A percentile compares a stretch with the other conserved stretches of the same genome.
Conservation (phyloP, 23 tunicate species). For the Botrylloides violaceus region DNA sequence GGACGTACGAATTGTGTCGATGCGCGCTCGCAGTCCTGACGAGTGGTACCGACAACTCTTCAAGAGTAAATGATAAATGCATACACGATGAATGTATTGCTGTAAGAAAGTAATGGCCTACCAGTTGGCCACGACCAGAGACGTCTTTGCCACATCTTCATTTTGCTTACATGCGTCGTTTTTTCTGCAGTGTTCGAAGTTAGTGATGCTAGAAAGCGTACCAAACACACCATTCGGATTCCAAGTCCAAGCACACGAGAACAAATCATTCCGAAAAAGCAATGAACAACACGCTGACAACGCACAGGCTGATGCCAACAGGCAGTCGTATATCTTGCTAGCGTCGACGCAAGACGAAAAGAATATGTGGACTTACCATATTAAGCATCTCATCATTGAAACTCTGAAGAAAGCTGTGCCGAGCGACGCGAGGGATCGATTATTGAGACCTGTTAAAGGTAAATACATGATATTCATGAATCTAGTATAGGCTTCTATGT, state of each 20-base stretch:
- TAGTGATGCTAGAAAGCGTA: constrained; percentile 54
- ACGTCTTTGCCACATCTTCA: too few relatives aligned
- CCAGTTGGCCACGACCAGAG: too few relatives aligned
- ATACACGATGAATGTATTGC: too few relatives aligned
- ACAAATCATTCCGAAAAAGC: neutral
- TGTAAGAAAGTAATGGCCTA: too few relatives aligned
- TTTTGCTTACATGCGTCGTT: too few relatives aligned
- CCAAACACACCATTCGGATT: constrained; percentile 53
- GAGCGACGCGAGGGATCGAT: constrained; percentile 30
- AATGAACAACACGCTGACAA: constrained; percentile 12
- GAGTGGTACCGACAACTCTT: too few relatives aligned
- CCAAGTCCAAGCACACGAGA: constrained; percentile 32
- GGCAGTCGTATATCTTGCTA: constrained; percentile 17
- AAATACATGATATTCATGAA: too few relatives aligned
- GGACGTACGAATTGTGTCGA: too few relatives aligned
- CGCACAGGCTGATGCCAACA: constrained; percentile 16
- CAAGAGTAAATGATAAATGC: too few relatives aligned
- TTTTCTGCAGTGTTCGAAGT: constrained; percentile 52
- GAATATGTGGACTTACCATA: constrained; percentile 59
- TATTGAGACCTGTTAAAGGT: constrained; percentile 24
- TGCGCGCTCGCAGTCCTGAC: too few relatives aligned
- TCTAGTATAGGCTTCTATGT: too few relatives aligned
- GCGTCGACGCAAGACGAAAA: constrained; percentile 42
- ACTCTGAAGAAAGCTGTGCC: constrained; percentile 56
- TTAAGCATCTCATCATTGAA: constrained; percentile 44